Conservation (phyloP, 2,113 vertebrate species). For the Triplophysa dalaica region DNA sequence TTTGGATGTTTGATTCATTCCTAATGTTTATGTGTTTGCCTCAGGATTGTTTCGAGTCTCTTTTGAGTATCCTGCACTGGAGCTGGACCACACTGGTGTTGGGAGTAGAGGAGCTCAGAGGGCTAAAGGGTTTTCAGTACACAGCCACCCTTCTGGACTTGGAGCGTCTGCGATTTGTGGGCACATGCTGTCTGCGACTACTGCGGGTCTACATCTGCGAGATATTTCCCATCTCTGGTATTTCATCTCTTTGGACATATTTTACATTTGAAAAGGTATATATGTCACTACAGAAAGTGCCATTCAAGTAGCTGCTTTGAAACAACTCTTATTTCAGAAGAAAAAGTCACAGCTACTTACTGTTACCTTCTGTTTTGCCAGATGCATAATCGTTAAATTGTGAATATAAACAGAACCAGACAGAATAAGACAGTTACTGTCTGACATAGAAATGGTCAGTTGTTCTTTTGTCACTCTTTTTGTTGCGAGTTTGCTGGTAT, state of each 20-base stretch:
- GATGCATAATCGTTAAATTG: too few species aligned
- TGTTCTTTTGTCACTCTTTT: too few species aligned
- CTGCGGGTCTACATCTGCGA: conserved; percentile 97
- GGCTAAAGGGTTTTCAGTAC: conserved; percentile 96
- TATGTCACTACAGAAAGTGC: background rate
- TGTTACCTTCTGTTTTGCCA: too few species aligned
- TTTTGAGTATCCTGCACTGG: conserved; percentile 96
- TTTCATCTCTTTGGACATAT: background rate
- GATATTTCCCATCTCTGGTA: conserved; percentile 98
- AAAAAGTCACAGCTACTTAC: too few species aligned
- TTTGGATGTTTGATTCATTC: background rate
- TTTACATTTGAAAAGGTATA: background rate
- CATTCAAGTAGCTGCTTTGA: background rate
- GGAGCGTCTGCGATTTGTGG: conserved; percentile 94
- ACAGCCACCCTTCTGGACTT: conserved; percentile 96
- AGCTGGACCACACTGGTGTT: conserved; percentile 97
- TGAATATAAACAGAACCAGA: too few species aligned
- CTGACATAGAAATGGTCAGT: too few species aligned
- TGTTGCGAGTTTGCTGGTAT: too few species aligned
- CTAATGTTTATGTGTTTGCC: background rate
- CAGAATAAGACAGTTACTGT: too few species aligned
- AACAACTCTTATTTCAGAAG: too few species aligned
- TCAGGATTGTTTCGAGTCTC: conserved; percentile 96
- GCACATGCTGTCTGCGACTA: conserved; percentile 92
- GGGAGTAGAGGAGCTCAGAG: conserved; percentile 95